These are phyloP conservation scores for Aurelia sp. DNA, from an alignment of 30 jellyfish, hydroid and myxozoan species.

Conservation along the genomic window DNA sequence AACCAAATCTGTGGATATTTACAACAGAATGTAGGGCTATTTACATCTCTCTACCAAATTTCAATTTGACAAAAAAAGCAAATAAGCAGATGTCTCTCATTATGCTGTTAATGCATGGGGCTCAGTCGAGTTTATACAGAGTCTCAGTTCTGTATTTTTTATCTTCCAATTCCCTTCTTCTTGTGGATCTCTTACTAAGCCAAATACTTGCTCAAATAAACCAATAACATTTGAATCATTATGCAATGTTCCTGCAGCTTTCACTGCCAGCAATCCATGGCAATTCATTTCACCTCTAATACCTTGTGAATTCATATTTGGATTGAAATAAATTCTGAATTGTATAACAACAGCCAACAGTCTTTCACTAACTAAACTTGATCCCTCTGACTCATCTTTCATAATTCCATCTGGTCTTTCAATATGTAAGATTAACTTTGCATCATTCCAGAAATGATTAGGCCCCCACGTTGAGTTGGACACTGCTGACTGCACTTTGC, in stretches of 20 bases:
- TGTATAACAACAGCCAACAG: not conserved
- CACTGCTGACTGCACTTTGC: not conserved
- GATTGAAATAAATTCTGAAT: conserved; percentile 21
- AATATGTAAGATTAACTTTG: conserved; percentile 37
- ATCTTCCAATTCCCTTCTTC: conserved; percentile 65
- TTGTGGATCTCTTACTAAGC: conserved; percentile 47
- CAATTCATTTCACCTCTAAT: conserved; percentile 42
- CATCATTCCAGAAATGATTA: conserved; percentile 61
- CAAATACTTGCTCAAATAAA: conserved; percentile 60
- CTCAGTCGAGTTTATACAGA: conserved; percentile 1
- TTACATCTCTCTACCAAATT: too few relatives aligned
- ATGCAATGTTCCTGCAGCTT: conserved; percentile 63
- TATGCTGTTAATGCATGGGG: not conserved
- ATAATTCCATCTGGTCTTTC: conserved; percentile 41
- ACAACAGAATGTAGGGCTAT: too few relatives aligned
- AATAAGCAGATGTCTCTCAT: not conserved
- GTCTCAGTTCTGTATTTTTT: conserved; percentile 49
- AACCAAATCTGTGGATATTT: too few relatives aligned
- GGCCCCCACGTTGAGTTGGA: conserved; percentile 17
- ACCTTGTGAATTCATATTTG: conserved; percentile 36
- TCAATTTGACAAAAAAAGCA: not conserved
- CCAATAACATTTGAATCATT: conserved; percentile 33
- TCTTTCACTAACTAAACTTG: conserved; percentile 24
- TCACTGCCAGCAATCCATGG: conserved; percentile 47
- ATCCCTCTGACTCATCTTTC: conserved; percentile 31